These are phyloP conservation scores for Acipenser oxyrinchus DNA, from an alignment of 2,797 vertebrate genomes.

Conservation along the genomic window DNA sequence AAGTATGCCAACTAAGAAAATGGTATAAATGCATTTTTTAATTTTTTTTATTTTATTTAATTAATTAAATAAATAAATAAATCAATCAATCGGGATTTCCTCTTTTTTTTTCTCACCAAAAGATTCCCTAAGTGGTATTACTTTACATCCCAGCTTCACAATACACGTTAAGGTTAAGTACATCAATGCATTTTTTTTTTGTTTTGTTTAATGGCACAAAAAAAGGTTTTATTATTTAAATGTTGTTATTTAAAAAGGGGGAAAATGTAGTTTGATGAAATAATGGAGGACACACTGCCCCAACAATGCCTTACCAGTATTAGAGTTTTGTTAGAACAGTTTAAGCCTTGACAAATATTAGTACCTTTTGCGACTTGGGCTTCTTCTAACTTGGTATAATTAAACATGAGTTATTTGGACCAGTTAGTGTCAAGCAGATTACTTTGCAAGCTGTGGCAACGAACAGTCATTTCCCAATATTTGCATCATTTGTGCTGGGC, in stretches of 20 bases:
- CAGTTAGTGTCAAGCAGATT: not conserved
- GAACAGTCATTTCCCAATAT: not conserved
- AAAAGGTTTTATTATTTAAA: no score
- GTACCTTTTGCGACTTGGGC: no score
- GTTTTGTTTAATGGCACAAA: no score
- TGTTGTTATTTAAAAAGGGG: no score
- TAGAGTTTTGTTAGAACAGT: constrained; percentile 17
- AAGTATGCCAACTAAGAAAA: no score
- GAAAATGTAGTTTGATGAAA: no score
- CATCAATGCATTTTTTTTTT: no score
- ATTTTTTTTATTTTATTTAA: no score
- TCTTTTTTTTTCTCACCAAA: constrained; percentile 22
- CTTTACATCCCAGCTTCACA: not conserved
- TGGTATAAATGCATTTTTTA: no score
- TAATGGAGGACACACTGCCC: constrained; percentile 6
- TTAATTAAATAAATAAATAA: no score
- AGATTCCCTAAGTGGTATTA: not conserved
- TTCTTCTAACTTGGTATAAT: not conserved
- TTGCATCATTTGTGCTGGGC: not conserved
- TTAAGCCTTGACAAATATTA: not conserved
- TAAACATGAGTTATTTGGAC: not conserved
- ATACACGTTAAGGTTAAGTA: constrained; percentile 2
- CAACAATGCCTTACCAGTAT: constrained; percentile 7
- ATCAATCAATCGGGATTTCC: constrained; percentile 7
- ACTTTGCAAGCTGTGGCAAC: not conserved